Percentiles rank a stretch among this genome's conserved stretches.
phyloP scores from a whole-genome alignment of 2,113 vertebrate species.

The Lophius piscatorius region DNA sequence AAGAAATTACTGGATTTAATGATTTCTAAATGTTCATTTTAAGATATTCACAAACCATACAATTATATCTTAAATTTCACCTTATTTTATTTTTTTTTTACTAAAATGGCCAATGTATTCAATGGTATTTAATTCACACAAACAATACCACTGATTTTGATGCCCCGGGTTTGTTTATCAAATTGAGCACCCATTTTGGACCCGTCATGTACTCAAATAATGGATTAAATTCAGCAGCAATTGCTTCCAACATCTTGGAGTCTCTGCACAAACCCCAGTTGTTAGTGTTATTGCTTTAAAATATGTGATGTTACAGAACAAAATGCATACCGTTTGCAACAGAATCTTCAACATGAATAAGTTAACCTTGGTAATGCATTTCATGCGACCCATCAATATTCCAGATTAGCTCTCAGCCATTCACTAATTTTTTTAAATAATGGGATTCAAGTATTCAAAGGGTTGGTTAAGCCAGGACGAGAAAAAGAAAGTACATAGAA shows the following conservation, averaged over 20 bases:
- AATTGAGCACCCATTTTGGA: slow-evolving; percentile 1
- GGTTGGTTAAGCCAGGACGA: slow-evolving; percentile 2
- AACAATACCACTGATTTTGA: slow-evolving; percentile 25
- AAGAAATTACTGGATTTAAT: too few relatives aligned
- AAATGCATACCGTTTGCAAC: slow-evolving; percentile 11
- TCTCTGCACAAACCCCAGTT: too few relatives aligned
- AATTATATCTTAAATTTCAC: background rate
- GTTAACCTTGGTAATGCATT: too few relatives aligned
- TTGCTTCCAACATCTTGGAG: too few relatives aligned
- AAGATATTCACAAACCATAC: background rate
- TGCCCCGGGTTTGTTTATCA: background rate
- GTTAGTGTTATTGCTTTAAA: too few relatives aligned
- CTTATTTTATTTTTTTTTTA: background rate
- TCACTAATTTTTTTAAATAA: too few relatives aligned
- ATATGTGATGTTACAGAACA: too few relatives aligned
- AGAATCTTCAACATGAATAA: slow-evolving; percentile 10
- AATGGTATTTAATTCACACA: background rate
- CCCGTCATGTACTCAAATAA: too few relatives aligned
- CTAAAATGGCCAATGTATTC: slow-evolving; percentile 1
- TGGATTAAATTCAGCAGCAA: too few relatives aligned
- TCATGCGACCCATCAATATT: background rate
- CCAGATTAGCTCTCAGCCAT: background rate
- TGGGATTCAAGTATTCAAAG: background rate
- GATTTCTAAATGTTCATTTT: background rate
- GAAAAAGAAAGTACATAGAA: slow-evolving; percentile 4